Conservation (phyloP, 2,113 vertebrate genomes). For the Ceyx cyanopectus region DNA sequence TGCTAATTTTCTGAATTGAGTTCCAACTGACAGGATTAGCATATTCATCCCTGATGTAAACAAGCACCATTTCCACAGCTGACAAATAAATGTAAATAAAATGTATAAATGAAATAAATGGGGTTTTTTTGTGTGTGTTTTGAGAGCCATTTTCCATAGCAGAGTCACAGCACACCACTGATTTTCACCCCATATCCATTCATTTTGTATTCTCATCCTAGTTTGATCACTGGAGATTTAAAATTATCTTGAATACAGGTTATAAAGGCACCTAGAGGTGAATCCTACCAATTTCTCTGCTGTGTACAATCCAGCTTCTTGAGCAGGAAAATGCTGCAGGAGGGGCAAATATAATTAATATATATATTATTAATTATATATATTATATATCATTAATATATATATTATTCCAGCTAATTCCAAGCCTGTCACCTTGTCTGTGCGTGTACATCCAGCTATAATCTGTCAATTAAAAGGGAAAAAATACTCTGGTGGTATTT, state of each 20-base stretch:
- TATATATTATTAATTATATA: too few species aligned
- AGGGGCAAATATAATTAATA: too few species aligned
- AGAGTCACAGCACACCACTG: not conserved
- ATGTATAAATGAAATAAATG: too few species aligned
- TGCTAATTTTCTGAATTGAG: not conserved
- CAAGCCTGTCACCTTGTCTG: too few species aligned
- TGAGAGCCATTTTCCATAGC: not conserved
- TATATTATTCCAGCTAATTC: too few species aligned
- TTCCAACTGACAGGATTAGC: not conserved
- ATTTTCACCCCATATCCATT: not conserved
- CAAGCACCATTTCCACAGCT: not conserved
- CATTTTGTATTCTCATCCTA: not conserved
- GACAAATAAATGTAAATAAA: not conserved
- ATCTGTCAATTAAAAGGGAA: too few species aligned
- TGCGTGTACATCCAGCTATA: too few species aligned
- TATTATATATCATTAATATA: too few species aligned
- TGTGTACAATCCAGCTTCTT: too few species aligned
- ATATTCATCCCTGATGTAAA: not conserved
- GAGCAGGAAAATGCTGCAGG: too few species aligned
- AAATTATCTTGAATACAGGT: not conserved
- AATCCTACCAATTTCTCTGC: not conserved
- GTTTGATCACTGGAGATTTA: not conserved
- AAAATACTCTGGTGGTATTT: too few species aligned
- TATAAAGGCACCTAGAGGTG: not conserved
- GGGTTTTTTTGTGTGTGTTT: not conserved